Evolutionary conservation across 2,888 invertebrate species (phyloP), one percentile per base, ranked within the genome.

Genomic region (Acrocyrtus sp.): DNA sequence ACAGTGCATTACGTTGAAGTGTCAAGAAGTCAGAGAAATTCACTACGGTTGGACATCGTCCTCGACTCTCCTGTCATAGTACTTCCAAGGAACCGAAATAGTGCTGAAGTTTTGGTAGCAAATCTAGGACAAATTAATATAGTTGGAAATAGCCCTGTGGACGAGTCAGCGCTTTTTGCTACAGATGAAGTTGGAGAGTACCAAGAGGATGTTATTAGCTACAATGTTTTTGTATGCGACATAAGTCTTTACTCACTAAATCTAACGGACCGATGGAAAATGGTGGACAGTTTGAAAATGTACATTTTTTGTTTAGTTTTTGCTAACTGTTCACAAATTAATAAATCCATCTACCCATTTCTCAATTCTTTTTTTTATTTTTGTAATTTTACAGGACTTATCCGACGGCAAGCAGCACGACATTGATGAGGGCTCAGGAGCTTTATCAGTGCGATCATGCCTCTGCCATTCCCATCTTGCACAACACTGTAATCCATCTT

Each of bases 11-110:
- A 58, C 3, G 56, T 26, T 8, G 67, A 72, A 3, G 47, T 10
- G 2, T 48, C 43, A 0, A 26, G 56, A 56, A 50, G 12, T 10
- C 39, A 69, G 0, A 73, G 70, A 15, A 58, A 12, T 41, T 65
- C 54, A 10, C 43, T 81, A 3, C 58, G 69, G 48, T 45, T 96
- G 73, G 91, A 92, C 84, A 87, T 96, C 57, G 88, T 93, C 74
- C 86, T 97, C 81, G 94, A 96, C 84, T 95, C 95, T 58, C 98
- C 98, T 0, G 94, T 97, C 48, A 88, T 97, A 78, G 92, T 97
- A 69, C 85, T 97, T 62, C 96, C 97, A 0, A 88, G 94, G 76
- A 88, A 90, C 10, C 89, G 91, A 29, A 88, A 88, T 79, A 95
- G 94, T 84, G 83, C 90, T 12, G 91, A 95, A 83, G 95, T 96